These are phyloP conservation scores for Brachionus paranguensis DNA, from an alignment of 1,140 invertebrate species.

Conservation along the genomic window DNA sequence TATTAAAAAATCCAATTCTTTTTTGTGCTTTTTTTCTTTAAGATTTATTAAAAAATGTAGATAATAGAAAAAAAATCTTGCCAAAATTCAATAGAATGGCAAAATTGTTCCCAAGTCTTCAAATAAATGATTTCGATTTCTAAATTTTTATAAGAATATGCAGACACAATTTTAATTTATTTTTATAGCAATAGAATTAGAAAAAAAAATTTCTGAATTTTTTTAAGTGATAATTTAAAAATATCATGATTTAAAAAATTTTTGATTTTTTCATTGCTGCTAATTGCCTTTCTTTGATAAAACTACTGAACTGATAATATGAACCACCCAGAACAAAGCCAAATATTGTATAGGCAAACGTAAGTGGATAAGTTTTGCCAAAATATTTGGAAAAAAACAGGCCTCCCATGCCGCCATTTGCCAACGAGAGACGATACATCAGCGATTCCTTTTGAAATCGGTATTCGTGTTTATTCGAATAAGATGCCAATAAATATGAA, in stretches of 20 bases:
- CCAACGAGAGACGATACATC: background rate
- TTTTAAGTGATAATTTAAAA: background rate
- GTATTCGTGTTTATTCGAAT: background rate
- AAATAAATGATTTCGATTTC: too few relatives aligned
- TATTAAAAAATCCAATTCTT: too few relatives aligned
- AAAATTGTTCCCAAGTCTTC: too few relatives aligned
- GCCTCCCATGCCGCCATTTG: background rate
- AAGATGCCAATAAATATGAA: background rate
- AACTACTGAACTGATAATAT: background rate
- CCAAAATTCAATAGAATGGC: background rate
- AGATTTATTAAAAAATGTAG: too few relatives aligned
- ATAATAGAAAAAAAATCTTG: too few relatives aligned
- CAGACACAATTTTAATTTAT: too few relatives aligned
- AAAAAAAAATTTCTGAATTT: background rate
- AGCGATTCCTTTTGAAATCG: background rate
- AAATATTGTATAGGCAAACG: background rate
- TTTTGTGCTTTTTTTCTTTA: too few relatives aligned
- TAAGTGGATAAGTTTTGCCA: background rate
- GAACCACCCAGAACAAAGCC: background rate
- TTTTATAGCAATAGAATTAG: background rate
- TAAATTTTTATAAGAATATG: too few relatives aligned
- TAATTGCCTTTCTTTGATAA: background rate
- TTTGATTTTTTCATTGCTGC: background rate
- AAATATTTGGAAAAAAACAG: background rate
- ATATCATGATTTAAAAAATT: background rate